phyloP scores from a whole-genome alignment of 2,113 vertebrate genomes.

The Martes martes region DNA sequence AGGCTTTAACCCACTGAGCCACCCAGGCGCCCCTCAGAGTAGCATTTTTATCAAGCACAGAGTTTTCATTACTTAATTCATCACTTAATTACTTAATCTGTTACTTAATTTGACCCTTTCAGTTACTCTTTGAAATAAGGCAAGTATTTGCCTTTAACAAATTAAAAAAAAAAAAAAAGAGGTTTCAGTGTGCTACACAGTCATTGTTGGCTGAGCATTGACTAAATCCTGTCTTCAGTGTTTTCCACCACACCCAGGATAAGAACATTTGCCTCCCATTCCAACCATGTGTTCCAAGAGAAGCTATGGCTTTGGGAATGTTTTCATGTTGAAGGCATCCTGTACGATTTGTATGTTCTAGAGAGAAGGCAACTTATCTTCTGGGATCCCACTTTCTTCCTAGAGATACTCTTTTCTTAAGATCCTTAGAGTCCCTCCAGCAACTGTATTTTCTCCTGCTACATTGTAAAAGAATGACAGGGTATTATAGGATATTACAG shows the following conservation, averaged over 20 bases:
- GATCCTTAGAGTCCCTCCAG: not conserved
- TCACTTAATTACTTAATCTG: not conserved
- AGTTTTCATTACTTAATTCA: not conserved
- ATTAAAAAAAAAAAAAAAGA: not conserved
- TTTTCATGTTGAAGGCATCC: not conserved
- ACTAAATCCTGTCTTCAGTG: not conserved
- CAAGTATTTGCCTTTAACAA: not conserved
- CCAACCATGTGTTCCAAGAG: not conserved
- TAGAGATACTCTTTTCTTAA: not conserved
- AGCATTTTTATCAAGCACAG: not conserved
- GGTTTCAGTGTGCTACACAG: not conserved
- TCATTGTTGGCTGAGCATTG: not conserved
- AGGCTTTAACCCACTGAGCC: too few species aligned
- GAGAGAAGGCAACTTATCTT: not conserved
- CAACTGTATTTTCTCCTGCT: not conserved
- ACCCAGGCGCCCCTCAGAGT: not conserved
- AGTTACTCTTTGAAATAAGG: not conserved
- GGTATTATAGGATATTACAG: not conserved
- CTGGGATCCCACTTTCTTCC: not conserved
- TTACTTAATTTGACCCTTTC: not conserved
- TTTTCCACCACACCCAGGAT: not conserved
- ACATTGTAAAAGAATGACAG: not conserved
- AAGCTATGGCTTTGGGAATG: not conserved
- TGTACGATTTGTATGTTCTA: not conserved
- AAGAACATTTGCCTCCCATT: not conserved